Percentiles rank a stretch among this genome's conserved stretches.
phyloP scores from a whole-genome alignment of 2,888 invertebrate genomes.

The Phorcus lineatus region DNA sequence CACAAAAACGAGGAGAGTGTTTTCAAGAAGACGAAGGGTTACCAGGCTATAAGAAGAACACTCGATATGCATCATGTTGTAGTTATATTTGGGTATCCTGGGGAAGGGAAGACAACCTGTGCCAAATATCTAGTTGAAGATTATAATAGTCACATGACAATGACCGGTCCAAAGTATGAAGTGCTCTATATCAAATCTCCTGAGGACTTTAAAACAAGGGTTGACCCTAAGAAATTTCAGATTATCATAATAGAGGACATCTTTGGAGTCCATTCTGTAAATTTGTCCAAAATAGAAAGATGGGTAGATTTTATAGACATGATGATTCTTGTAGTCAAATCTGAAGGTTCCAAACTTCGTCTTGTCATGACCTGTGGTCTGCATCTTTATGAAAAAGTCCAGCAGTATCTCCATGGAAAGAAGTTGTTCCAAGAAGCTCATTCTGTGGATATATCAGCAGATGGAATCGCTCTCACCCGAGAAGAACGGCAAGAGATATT shows the following conservation, averaged over 20 bases:
- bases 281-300: conserved; percentile 36
- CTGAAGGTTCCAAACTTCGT: neutral
- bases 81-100: conserved; percentile 44
- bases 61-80: conserved; percentile 42
- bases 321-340: conserved; percentile 19
- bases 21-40: conserved; percentile 32
- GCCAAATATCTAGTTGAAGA: conserved; percentile 41
- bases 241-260: conserved; percentile 51
- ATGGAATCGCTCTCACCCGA: neutral
- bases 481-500: neutral
- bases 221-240: conserved; percentile 38
- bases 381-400: neutral
- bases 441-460: neutral
- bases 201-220: conserved; percentile 43
- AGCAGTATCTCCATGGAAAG: neutral
- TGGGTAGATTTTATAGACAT: conserved; percentile 45
- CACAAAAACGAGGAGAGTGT: conserved; percentile 31
- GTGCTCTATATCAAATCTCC: conserved; percentile 38
- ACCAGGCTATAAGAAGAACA: conserved; percentile 32
- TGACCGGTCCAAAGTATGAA: conserved; percentile 29
- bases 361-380: conserved; percentile 1
- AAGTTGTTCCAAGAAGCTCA: conserved; percentile 6
- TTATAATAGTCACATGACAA: neutral
- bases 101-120: conserved; percentile 44
- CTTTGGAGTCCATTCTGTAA: conserved; percentile 43